Evolutionary conservation across 2,888 invertebrate genomes (phyloP).

Genomic region (Rotaria macrura): DNA sequence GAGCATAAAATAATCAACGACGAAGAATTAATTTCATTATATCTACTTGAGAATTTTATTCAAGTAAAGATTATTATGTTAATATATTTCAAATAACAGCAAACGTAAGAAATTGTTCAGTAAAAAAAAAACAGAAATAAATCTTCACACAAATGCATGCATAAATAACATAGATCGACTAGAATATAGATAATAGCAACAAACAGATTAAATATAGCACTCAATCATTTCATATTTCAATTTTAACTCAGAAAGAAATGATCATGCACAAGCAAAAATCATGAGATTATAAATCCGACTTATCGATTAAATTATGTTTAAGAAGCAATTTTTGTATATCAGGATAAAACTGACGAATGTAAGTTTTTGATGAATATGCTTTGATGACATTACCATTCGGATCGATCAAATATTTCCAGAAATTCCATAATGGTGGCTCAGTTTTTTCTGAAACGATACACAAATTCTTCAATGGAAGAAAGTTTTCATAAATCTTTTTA

Average conservation of each 20-base stretch:
- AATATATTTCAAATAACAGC: background rate
- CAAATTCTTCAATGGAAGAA: no score
- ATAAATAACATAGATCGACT: background rate
- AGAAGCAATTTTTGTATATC: background rate
- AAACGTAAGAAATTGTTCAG: background rate
- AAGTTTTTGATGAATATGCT: background rate
- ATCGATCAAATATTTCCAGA: constrained; percentile 54
- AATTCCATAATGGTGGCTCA: constrained; percentile 53
- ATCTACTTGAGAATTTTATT: background rate
- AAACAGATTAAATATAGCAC: background rate
- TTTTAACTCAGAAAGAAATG: no score
- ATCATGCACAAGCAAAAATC: no score
- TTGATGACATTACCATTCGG: constrained; percentile 49
- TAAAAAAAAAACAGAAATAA: background rate
- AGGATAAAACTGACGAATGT: background rate
- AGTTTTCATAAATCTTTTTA: background rate
- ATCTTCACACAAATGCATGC: background rate
- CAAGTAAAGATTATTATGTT: background rate
- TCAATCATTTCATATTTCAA: background rate
- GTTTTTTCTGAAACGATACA: constrained; percentile 38
- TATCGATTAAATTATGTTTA: background rate
- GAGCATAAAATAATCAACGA: no score
- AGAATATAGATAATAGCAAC: background rate
- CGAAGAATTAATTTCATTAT: background rate
- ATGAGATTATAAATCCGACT: background rate